Evolutionary conservation across 2,113 vertebrate species (phyloP).

Genomic region (Hirundichthys speculiger): DNA sequence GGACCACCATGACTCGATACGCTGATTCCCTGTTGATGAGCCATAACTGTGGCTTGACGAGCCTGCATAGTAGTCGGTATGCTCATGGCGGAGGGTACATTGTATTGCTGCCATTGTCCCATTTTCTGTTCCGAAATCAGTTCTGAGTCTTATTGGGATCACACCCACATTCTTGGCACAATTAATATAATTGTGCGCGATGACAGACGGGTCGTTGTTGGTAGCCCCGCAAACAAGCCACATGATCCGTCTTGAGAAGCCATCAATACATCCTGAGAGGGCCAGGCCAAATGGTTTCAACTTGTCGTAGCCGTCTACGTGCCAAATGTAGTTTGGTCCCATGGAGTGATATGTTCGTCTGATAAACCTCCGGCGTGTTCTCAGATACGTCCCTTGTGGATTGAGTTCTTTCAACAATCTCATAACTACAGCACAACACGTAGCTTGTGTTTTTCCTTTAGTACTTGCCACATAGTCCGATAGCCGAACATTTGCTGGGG

Average conservation of each 20-base stretch:
- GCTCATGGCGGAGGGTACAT: neutral
- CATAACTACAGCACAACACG: neutral
- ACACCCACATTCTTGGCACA: neutral
- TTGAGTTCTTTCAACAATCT: neutral
- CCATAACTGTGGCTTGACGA: constrained; percentile 3
- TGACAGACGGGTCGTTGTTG: no score
- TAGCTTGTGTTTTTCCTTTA: neutral
- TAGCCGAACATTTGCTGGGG: no score
- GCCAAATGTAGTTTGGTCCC: neutral
- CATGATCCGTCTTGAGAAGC: neutral
- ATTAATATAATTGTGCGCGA: neutral
- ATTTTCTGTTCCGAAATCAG: constrained; percentile 3
- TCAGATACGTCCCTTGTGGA: neutral
- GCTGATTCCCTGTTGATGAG: constrained; percentile 2
- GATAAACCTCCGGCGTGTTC: neutral
- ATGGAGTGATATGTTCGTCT: neutral
- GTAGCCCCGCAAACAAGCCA: neutral
- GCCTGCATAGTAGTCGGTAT: constrained; percentile 3
- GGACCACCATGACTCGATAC: constrained; percentile 1
- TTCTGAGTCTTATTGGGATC: constrained; percentile 2
- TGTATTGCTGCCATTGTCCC: constrained; percentile 16
- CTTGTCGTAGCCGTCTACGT: neutral
- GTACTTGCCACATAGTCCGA: neutral
- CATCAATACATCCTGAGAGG: neutral
- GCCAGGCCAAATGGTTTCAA: neutral